A percentile compares a stretch with the other conserved stretches of the same genome.
Evolutionary conservation across 2,113 vertebrate genomes (phyloP).

Genomic region (Chauna torquata): DNA sequence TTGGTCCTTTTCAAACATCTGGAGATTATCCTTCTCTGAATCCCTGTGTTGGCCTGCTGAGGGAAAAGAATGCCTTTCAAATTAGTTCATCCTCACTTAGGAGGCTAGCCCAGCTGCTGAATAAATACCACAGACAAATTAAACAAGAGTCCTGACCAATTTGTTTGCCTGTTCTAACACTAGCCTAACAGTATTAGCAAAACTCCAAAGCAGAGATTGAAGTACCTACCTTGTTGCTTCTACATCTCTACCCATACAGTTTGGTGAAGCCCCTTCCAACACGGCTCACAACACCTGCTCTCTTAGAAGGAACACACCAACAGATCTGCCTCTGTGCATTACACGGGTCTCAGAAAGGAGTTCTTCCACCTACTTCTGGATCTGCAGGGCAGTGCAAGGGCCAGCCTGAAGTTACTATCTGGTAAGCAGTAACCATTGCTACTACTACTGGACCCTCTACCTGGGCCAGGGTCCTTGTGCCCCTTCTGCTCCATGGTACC

Average conservation of each 20-base stretch:
- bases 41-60: background rate
- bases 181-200: background rate
- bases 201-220: background rate
- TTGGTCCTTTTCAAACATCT: background rate
- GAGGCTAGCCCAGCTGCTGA: constrained; percentile 8
- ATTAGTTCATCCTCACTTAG: constrained; percentile 19
- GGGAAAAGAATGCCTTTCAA: background rate
- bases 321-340: background rate
- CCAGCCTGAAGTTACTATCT: background rate
- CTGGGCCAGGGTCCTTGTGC: background rate
- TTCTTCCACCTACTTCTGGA: background rate
- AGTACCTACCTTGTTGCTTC: background rate
- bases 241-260: background rate
- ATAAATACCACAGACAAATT: background rate
- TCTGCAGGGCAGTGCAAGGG: background rate
- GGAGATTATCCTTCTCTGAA: background rate
- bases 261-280: background rate
- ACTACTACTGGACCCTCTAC: background rate
- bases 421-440: background rate
- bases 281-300: background rate
- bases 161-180: background rate
- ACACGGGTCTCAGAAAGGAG: background rate
- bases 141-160: background rate
- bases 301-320: background rate
- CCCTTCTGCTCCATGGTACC: fast-evolving